Conservation (phyloP, 2,113 vertebrate genomes). For the Albula glossodonta region DNA sequence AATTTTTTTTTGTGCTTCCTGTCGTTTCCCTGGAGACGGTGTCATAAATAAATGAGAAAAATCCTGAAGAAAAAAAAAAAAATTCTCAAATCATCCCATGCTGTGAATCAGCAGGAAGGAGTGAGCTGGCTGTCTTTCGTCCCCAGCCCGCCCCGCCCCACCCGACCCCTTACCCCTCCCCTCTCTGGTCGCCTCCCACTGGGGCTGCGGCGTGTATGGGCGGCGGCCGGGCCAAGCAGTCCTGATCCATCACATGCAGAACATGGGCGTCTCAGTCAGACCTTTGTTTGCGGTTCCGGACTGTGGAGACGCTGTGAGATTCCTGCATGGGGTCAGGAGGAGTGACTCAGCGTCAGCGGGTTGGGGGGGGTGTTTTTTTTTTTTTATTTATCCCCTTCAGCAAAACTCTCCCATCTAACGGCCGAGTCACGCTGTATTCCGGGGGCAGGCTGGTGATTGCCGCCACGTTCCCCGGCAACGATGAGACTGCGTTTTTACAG, state of each 20-base stretch:
- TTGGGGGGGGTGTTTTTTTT: not conserved
- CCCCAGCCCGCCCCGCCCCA: too few relatives aligned
- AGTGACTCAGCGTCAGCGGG: not conserved
- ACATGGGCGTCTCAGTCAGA: not conserved
- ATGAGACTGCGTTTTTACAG: not conserved
- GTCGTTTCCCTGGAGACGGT: slow-evolving; percentile 41
- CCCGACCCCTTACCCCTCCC: not conserved
- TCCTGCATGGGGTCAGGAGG: not conserved
- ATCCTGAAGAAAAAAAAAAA: slow-evolving; percentile 20
- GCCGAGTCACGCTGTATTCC: not conserved
- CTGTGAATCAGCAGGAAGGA: slow-evolving; percentile 60
- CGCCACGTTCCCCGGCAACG: not conserved
- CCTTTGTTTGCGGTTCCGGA: not conserved
- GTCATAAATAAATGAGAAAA: slow-evolving; percentile 39
- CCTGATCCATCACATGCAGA: not conserved
- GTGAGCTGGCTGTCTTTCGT: not conserved
- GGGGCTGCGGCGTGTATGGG: not conserved
- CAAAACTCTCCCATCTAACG: not conserved
- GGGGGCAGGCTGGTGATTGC: too few relatives aligned
- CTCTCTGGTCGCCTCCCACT: too few relatives aligned
- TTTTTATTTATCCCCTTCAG: not conserved
- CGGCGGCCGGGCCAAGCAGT: not conserved
- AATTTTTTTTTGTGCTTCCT: slow-evolving; percentile 34
- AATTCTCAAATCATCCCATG: slow-evolving; percentile 41
- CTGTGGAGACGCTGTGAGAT: not conserved